Evolutionary conservation across 2,797 vertebrate genomes (phyloP), one percentile per base, ranked within the genome.

Genomic region (Apogon talboti): DNA sequence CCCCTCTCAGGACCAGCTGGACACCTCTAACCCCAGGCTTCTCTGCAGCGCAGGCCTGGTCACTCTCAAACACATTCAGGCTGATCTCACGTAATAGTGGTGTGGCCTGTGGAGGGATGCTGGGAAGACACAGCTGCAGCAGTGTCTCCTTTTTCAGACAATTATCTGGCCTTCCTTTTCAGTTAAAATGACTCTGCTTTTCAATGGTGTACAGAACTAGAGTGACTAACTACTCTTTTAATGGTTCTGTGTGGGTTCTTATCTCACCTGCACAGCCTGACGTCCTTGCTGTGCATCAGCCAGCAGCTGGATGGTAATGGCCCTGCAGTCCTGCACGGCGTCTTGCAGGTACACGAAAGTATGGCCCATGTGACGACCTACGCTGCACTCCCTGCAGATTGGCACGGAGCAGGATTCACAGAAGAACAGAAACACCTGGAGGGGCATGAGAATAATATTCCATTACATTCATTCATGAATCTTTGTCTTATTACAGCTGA

Each of bases 341-440:
- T 99, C 97, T 86, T 99, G 97, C 83, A 99, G 95, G 81, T 91
- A 91, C 40, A 90, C 86, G 1, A 91, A 91, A 63, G 82, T 87
- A 87, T 91, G 91, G 71, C 89, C 89, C 60, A 92, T 88, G 37
- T 93, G 90, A 8, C 90, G 82, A 44, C 97, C 95, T 83, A 96
- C 87, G 4, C 96, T 98, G 89, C 98, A 99, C 89, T 99, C 98
- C 15, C 97, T 94, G 83, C 98, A 99, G 92, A 99, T 97, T 55
- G 98, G 97, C 79, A 98, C 94, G 1, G 96, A 95, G 82, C 98
- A 99, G 18, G 95, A 96, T 88, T 99, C 97, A 55, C 98, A 99
- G 92, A 98, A 99, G 78, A 99, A 96, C 76, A 98, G 95, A 76
- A 98, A 94, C 72, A 99, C 96, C 98, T 99, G 72, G 1, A 7